Evolutionary conservation across 2,888 invertebrate species (phyloP), one percentile per base, ranked within the genome.

Genomic region (Drosophila demipolita): DNA sequence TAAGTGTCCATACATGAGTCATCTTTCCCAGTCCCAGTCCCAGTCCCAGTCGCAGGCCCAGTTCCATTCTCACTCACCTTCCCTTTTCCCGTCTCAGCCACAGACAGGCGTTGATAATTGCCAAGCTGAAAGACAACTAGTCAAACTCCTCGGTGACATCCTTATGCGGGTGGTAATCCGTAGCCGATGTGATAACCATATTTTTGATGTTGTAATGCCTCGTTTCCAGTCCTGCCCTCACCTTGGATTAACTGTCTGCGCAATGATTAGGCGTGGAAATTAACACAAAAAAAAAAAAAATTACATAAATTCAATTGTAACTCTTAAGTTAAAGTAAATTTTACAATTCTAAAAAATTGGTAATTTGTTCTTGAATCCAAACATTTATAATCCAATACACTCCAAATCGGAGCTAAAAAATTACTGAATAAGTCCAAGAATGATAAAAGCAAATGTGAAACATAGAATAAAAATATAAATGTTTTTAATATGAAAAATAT

Each of bases 1-100:
- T 87, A 66, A 85, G 89, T 85, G 89, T 89, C n/a, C 89, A 87
- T 57, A 50, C 68, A 70, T 85, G 85, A 85, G 75, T 85, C 85
- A 85, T 76, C 77, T 75, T 32, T 61, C 5, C 45, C 58, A 35
- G 9, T 60, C 3, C 36, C 48, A 40, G 38, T 32, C n/a, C 2
- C 40, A 40, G 11, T 33, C 48, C 15, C 45, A 23, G 33, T 48
- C n/a, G n/a, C n/a, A n/a, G n/a, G n/a, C 32, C 48, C 42, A 29
- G 15, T 36, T 40, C 52, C 36, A 29, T 7, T 7, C 20, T 23
- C 33, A 32, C 0, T 11, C 20, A 5, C 15, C 15, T n/a, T 17
- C 50, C 11, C 17, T 49, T 17, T 26, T 11, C 17, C 17, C 26
- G 11, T 11, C 50, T 3, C 3, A 11, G 50, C 11, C 15, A 5